These are phyloP conservation scores for Gryllus longicercus DNA, from an alignment of 2,888 invertebrate genomes.

Conservation along the genomic window DNA sequence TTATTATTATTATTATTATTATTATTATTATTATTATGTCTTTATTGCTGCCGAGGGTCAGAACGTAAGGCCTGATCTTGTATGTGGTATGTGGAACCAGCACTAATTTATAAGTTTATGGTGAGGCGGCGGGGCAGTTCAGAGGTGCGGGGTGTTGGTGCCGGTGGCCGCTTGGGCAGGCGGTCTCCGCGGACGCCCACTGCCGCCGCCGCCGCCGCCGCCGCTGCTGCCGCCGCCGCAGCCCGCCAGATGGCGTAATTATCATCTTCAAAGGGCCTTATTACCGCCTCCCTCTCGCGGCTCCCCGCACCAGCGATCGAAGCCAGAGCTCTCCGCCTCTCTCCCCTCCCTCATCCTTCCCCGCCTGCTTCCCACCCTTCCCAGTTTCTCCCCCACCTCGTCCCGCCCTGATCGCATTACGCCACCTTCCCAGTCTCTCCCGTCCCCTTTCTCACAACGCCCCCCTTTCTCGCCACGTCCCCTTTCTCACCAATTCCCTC, in stretches of 20 bases:
- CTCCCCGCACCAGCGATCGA: not conserved
- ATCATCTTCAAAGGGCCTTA: not conserved
- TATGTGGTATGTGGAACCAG: too few species aligned
- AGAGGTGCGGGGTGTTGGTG: too few species aligned
- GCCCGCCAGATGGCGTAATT: not conserved
- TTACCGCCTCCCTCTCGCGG: not conserved
- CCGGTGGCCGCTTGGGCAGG: conserved; percentile 44
- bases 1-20: too few species aligned
- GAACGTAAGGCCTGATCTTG: too few species aligned
- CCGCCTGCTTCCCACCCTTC: not conserved
- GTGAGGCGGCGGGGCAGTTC: too few species aligned
- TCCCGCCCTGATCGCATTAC: not conserved
- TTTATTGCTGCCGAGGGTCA: too few species aligned
- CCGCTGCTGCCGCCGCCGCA: conserved; percentile 39
- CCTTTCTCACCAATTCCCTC: too few species aligned
- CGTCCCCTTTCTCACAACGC: too few species aligned
- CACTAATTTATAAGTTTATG: too few species aligned
- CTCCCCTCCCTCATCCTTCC: not conserved
- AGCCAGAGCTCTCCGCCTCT: not conserved
- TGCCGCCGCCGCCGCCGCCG: conserved; percentile 47
- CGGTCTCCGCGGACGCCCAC: too few species aligned
- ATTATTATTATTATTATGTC: too few species aligned
- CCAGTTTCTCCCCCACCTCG: not conserved
- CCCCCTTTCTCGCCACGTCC: too few species aligned
- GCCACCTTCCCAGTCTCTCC: not conserved